Evolutionary conservation across 2,113 vertebrate genomes (phyloP), one percentile per base, ranked within the genome.

Genomic region (Odocoileus hemionus): DNA sequence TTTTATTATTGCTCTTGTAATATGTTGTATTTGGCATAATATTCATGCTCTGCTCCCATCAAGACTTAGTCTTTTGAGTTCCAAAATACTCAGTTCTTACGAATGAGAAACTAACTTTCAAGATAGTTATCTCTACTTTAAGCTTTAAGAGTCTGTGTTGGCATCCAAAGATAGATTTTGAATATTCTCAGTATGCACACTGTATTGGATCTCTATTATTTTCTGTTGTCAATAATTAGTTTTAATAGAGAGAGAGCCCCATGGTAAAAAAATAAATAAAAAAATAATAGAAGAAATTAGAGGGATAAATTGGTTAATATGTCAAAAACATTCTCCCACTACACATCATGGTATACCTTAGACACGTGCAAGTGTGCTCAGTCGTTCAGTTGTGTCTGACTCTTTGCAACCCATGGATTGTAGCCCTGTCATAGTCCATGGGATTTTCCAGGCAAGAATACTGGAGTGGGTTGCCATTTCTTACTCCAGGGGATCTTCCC

Each of bases 361-460:
- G 5, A 67, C 94, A 91, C 4, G 0, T 14, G 23, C 0, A 0
- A 25, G 23, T 3, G 36, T 19, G 6, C 23, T 76, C 36, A 25
- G 7, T n/a, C 0, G 2, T 76, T 76, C 12, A 43, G 70, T 14
- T 6, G 0, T 15, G 3, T 76, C 70, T 0, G 0, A 26, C 23
- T 76, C 70, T 76, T 43, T 76, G 36, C 36, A 76, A 6, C 36
- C 70, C 70, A 26, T 43, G 36, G 70, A 26, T 43, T 76, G 70
- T 26, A 76, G 36, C 39, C 11, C 36, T 0, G 0, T 23, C 12
- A 76, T 45, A 45, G 39, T 15, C 39, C 6, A 25, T 76, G 70
- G 70, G 70, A 43, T 76, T 43, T 76, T 76, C 36, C 70, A 39
- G 70, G 70, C 36, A 76, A 76, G 36, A 74, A 43, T 26, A 76